phyloP scores from a whole-genome alignment of 2,113 vertebrate genomes.

The Odontesthes bonariensis region DNA sequence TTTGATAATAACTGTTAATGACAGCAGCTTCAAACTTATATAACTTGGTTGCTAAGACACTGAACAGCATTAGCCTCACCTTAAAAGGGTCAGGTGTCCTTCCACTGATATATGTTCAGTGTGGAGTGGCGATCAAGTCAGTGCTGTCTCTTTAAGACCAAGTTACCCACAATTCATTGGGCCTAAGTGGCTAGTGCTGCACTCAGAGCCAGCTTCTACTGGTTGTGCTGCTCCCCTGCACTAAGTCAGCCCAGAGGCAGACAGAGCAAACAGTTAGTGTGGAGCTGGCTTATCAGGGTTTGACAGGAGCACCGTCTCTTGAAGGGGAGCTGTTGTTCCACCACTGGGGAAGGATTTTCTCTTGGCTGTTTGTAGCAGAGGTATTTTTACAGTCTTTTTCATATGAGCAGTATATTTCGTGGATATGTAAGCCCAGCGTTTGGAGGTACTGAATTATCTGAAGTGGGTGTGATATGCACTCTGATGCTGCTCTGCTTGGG shows the following conservation, averaged over 20 bases:
- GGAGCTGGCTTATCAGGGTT: conserved; percentile 49
- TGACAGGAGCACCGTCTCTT: conserved; percentile 41
- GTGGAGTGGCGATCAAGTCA: conserved; percentile 19
- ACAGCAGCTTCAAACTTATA: conserved; percentile 38
- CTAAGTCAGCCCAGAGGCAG: conserved; percentile 49
- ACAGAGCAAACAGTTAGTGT: conserved; percentile 41
- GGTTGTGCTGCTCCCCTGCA: conserved; percentile 67
- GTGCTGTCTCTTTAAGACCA: conserved; percentile 81
- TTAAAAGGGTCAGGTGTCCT: conserved; percentile 62
- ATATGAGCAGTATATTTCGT: conserved; percentile 22
- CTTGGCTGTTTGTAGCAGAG: conserved; percentile 11
- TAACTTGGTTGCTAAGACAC: conserved; percentile 63
- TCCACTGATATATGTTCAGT: conserved; percentile 34
- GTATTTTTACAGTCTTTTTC: conserved; percentile 22
- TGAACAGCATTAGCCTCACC: conserved; percentile 47
- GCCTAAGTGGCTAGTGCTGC: conserved; percentile 66
- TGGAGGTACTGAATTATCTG: conserved; percentile 29
- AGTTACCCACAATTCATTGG: conserved; percentile 82
- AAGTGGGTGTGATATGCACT: conserved; percentile 68
- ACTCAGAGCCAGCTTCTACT: conserved; percentile 68
- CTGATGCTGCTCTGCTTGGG: conserved; percentile 47
- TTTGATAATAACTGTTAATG: conserved; percentile 5
- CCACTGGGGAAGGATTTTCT: conserved; percentile 23
- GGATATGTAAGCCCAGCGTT: conserved; percentile 22
- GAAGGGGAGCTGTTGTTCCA: conserved; percentile 18